Percentiles rank a stretch among this genome's conserved stretches.
phyloP scores from a whole-genome alignment of 37 sponge, comb jelly and placozoan genomes.

The Mnemiopsis leidyi region DNA sequence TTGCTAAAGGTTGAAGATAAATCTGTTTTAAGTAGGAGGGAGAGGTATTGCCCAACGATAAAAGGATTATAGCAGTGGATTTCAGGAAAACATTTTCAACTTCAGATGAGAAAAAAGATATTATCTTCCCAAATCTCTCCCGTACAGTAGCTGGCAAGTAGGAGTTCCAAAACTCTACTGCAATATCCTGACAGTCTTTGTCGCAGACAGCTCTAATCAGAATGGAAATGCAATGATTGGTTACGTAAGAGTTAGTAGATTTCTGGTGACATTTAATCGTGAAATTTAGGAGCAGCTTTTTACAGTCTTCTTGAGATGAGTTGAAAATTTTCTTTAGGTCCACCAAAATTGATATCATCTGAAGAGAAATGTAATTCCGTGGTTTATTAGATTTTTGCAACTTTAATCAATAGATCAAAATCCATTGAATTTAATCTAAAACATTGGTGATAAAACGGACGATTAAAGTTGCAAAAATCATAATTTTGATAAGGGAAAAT shows the following conservation, averaged over 20 bases:
- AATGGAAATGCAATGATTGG: not conserved
- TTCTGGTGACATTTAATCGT: not conserved
- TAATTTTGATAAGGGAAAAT: no score
- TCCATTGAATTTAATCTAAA: no score
- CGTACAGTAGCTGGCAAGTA: not conserved
- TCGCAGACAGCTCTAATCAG: slow-evolving; percentile 30
- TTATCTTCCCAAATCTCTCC: not conserved
- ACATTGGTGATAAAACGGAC: no score
- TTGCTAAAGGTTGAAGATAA: not conserved
- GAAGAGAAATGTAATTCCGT: slow-evolving; percentile 3
- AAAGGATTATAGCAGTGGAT: not conserved
- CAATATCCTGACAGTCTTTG: not conserved
- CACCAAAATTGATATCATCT: not conserved
- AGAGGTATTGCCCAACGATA: not conserved
- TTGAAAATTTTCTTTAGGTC: not conserved
- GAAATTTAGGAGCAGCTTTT: not conserved
- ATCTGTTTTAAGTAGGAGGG: not conserved
- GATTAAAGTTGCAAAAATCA: no score
- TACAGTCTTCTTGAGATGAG: not conserved
- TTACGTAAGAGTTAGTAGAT: not conserved
- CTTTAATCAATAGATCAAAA: no score
- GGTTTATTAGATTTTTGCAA: no score
- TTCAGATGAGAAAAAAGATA: not conserved
- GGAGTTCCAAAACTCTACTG: not conserved
- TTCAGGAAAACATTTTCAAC: slow-evolving; percentile 23